These are phyloP conservation scores for Corydoras maculifer DNA, from an alignment of 2,113 vertebrate genomes.

Conservation along the genomic window DNA sequence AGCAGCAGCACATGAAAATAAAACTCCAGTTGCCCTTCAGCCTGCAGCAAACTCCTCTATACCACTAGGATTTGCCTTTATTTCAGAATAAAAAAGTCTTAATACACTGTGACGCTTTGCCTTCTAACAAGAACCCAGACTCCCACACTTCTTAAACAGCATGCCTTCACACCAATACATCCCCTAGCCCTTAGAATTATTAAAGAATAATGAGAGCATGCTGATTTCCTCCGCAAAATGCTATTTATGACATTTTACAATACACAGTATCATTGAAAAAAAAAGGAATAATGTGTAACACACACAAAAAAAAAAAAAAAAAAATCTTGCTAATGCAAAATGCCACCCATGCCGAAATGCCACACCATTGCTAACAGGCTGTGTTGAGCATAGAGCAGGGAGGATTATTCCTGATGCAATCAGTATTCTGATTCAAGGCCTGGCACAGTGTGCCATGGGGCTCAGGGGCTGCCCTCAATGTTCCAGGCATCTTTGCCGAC, in stretches of 20 bases:
- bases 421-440: slow-evolving; percentile 14
- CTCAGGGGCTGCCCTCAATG: slow-evolving; percentile 27
- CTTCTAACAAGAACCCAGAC: slow-evolving; percentile 31
- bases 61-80: slow-evolving; percentile 23
- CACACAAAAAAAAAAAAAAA: background rate
- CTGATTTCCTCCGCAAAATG: no score
- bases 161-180: slow-evolving; percentile 16
- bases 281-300: background rate
- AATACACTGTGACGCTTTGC: slow-evolving; percentile 29
- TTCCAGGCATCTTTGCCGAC: slow-evolving; percentile 37
- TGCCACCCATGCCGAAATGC: background rate
- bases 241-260: no score
- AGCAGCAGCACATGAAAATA: slow-evolving; percentile 58
- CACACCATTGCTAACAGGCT: background rate
- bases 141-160: slow-evolving; percentile 26
- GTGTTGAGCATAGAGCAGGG: slow-evolving; percentile 2
- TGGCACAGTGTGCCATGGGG: slow-evolving; percentile 30
- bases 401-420: background rate
- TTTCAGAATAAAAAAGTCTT: slow-evolving; percentile 31
- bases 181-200: background rate
- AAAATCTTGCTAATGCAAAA: background rate
- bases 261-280: background rate
- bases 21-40: background rate
- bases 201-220: background rate
- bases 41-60: background rate